Conservation (phyloP, 1,140 invertebrate genomes). For the Euwallacea fornicatus region DNA sequence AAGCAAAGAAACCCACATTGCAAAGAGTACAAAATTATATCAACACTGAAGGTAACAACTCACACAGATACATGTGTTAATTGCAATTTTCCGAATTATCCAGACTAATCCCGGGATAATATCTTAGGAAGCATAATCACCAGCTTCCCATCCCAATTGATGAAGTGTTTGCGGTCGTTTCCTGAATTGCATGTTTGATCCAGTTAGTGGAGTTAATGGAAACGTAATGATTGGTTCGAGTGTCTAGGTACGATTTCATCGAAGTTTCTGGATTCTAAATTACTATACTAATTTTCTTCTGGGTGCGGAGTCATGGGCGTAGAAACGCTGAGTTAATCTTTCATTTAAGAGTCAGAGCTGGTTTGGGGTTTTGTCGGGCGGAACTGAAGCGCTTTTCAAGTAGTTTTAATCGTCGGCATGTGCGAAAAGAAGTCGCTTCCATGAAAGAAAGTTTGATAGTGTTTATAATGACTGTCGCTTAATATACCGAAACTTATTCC, state of each 20-base stretch:
- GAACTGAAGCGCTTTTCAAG: background rate
- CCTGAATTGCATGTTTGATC: conserved; percentile 48
- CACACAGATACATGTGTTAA: too few species aligned
- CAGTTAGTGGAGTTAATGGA: conserved; percentile 49
- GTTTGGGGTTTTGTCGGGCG: background rate
- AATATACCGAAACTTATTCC: conserved; percentile 6
- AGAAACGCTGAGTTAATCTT: background rate
- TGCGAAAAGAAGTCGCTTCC: background rate
- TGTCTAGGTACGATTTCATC: conserved; percentile 36
- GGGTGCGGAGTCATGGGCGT: conserved; percentile 3
- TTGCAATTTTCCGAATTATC: conserved; percentile 7
- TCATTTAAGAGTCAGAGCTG: too few species aligned
- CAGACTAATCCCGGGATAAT: conserved; percentile 20
- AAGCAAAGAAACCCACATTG: too few species aligned
- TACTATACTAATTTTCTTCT: conserved; percentile 18
- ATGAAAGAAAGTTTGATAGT: conserved; percentile 16
- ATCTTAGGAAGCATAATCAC: conserved; percentile 42
- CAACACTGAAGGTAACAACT: too few species aligned
- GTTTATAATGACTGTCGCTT: conserved; percentile 15
- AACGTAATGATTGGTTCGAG: conserved; percentile 45
- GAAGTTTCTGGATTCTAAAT: conserved; percentile 29
- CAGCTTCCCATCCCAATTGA: conserved; percentile 43
- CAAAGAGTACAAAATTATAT: too few species aligned
- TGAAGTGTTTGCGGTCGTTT: conserved; percentile 48
- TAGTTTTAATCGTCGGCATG: background rate